Evolutionary conservation across 1,140 invertebrate genomes (phyloP).

Genomic region (Zaprionus africanus): DNA sequence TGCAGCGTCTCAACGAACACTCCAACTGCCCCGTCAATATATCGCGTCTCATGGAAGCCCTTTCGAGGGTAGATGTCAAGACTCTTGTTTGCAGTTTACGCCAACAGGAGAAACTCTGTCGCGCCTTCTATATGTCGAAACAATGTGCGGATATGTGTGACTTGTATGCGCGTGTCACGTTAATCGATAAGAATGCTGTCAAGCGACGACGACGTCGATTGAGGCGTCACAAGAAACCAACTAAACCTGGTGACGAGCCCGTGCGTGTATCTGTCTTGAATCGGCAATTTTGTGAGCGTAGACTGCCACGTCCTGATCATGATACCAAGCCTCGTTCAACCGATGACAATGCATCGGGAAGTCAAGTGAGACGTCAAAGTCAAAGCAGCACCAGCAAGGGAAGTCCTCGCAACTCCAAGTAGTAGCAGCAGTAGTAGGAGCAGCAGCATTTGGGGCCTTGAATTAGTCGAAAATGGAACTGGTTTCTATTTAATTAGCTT

Average conservation of each 20-base stretch:
- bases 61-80: constrained; percentile 23
- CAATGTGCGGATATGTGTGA: constrained; percentile 39
- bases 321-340: not conserved
- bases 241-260: not conserved
- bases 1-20: constrained; percentile 30
- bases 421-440: not conserved
- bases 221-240: not conserved
- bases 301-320: not conserved
- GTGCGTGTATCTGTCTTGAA: constrained; percentile 13
- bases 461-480: not conserved
- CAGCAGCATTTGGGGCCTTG: not conserved
- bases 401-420: not conserved
- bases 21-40: constrained; percentile 41
- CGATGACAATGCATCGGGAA: not conserved
- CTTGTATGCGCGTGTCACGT: constrained; percentile 34
- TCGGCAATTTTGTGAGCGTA: constrained; percentile 21
- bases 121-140: constrained; percentile 16
- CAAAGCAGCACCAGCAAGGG: not conserved
- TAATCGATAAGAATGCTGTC: constrained; percentile 32
- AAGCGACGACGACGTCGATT: not conserved
- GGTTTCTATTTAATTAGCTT: not conserved
- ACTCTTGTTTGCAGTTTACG: constrained; percentile 54
- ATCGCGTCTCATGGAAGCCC: constrained; percentile 20
- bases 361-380: not conserved
- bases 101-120: constrained; percentile 23